Conservation (phyloP, 2,888 invertebrate genomes). For the Pseudolycoriella hygida region DNA sequence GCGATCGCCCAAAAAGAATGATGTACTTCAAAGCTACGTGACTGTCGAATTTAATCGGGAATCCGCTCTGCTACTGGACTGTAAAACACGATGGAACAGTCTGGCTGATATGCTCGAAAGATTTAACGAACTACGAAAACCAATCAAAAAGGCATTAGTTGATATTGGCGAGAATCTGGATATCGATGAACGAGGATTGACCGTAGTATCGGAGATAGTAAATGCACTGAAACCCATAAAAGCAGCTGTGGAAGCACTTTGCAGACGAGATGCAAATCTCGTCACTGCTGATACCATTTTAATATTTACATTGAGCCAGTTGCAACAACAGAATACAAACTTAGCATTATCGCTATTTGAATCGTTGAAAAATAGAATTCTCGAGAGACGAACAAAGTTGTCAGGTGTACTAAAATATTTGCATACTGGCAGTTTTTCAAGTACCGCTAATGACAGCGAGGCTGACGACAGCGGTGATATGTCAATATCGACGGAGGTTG, state of each 20-base stretch:
- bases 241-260: not conserved
- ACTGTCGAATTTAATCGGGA: not conserved
- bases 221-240: not conserved
- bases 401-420: not conserved
- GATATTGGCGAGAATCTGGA: not conserved
- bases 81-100: not conserved
- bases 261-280: constrained; percentile 1
- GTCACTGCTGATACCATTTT: not conserved
- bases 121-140: not conserved
- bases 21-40: not conserved
- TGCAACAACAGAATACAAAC: not conserved
- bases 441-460: no score
- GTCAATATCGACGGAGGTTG: no score
- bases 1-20: not conserved
- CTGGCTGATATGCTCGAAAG: not conserved
- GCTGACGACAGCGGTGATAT: no score
- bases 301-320: not conserved
- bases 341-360: not conserved
- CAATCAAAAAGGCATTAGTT: not conserved
- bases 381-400: not conserved
- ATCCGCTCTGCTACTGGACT: not conserved
- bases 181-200: not conserved
- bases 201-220: not conserved
- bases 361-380: not conserved
- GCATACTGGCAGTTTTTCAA: not conserved